Evolutionary conservation across 2,888 invertebrate species (phyloP), one percentile per base, ranked within the genome.

Genomic region (Ischnura elegans): DNA sequence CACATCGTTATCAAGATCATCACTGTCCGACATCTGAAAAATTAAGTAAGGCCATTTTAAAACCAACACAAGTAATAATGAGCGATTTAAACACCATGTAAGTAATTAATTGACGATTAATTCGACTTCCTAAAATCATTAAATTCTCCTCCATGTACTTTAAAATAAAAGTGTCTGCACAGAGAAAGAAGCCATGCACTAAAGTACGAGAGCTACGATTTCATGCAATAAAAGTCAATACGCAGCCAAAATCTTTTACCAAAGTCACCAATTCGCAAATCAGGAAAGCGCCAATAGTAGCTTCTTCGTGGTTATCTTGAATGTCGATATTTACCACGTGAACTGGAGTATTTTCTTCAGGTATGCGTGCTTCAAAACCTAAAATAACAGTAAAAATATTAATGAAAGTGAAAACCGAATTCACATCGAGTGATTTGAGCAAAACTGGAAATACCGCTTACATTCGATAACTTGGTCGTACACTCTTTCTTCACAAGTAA

Each of bases 271-370:
- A 97, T 96, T 99, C 99, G 96, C 98, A 98, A 95, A 99, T 99
- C 95, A 99, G 97, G 96, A 99, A 99, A 61, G 99, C 99, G 94
- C 99, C 99, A 95, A 99, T 98, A 4, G 99, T 99, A 0, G 99
- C 99, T 96, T 99, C 99, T 96, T 99, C 99, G 95, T 99, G 99
- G 96, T 99, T 99, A 96, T 99, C 99, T 96, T 99, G 99, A 95
- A 99, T 99, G 95, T 99, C 99, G 95, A 99, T 98, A 96, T 99
- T 99, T 94, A 99, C 98, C 86, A 99, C 97, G 96, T 99, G 99
- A 3, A 98, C 99, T 10, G 99, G 98, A 93, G 98, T 98, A 96
- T 98, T 98, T 95, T 98, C 97, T 93, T 97, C 97, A 0, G 98
- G 98, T 93, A 98, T 97, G 95, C 98, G 97, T 51, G 97, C 97